Evolutionary conservation across 2,888 invertebrate genomes (phyloP).

Genomic region (Geotrupes spiniger): DNA sequence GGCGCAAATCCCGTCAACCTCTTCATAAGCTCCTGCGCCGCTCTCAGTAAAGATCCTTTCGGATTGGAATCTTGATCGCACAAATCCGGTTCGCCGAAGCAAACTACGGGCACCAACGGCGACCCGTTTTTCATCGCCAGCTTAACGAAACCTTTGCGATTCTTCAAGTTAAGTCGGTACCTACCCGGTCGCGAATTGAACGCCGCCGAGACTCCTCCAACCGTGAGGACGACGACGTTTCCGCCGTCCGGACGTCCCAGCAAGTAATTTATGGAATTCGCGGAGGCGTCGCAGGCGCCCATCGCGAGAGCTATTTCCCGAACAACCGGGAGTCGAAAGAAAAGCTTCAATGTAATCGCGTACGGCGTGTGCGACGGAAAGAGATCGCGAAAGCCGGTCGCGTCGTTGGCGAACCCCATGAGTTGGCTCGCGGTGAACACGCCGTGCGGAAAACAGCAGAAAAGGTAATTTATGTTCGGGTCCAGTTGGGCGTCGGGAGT

Average conservation of each 20-base stretch:
- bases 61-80: conserved; percentile 75
- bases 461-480: conserved; percentile 76
- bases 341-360: conserved; percentile 60
- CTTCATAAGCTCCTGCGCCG: conserved; percentile 67
- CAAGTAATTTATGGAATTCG: conserved; percentile 64
- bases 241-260: conserved; percentile 56
- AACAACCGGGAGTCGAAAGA: conserved; percentile 70
- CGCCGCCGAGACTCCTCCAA: conserved; percentile 89
- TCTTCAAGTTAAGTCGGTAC: conserved; percentile 69
- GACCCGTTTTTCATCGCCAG: conserved; percentile 57
- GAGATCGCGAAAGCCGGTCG: conserved; percentile 50
- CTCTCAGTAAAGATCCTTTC: conserved; percentile 64
- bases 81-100: conserved; percentile 87
- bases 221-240: conserved; percentile 68
- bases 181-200: conserved; percentile 76
- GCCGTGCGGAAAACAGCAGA: conserved; percentile 91
- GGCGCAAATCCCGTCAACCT: conserved; percentile 71
- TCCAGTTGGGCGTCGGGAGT: conserved; percentile 81
- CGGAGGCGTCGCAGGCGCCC: conserved; percentile 60
- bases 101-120: conserved; percentile 81
- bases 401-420: conserved; percentile 72
- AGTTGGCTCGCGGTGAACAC: conserved; percentile 75
- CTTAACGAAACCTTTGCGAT: conserved; percentile 61
- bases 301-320: conserved; percentile 62
- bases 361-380: conserved; percentile 54